phyloP scores from a whole-genome alignment of 2,888 invertebrate genomes.

The Leucophenga montana region DNA sequence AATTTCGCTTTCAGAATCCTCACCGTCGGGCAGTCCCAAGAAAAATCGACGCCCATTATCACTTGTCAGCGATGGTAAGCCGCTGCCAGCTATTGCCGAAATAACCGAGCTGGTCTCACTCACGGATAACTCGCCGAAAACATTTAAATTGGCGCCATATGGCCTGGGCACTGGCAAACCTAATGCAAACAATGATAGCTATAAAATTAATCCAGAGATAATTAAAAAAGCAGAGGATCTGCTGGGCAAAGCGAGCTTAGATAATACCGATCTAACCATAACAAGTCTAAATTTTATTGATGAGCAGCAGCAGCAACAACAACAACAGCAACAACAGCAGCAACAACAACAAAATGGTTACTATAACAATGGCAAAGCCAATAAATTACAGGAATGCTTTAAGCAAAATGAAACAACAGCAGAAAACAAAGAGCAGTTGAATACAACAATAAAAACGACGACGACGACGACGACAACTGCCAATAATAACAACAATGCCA shows the following conservation, averaged over 20 bases:
- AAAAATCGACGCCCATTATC: slow-evolving; percentile 78
- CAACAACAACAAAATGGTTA: slow-evolving; percentile 49
- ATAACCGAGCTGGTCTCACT: slow-evolving; percentile 81
- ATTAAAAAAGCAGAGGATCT: slow-evolving; percentile 73
- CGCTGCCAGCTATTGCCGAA: slow-evolving; percentile 80
- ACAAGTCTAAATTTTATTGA: slow-evolving; percentile 79
- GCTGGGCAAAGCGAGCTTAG: slow-evolving; percentile 72
- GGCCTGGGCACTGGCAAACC: slow-evolving; percentile 52
- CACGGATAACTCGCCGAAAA: slow-evolving; percentile 74
- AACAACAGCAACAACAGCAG: slow-evolving; percentile 40
- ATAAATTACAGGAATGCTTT: slow-evolving; percentile 58
- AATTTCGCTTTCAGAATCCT: slow-evolving; percentile 73
- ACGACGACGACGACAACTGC: slow-evolving; percentile 4
- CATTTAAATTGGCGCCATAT: slow-evolving; percentile 68
- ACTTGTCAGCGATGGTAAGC: slow-evolving; percentile 78
- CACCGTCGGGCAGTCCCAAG: slow-evolving; percentile 77
- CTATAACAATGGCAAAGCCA: slow-evolving; percentile 49
- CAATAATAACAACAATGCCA: slow-evolving; percentile 30
- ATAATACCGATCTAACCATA: slow-evolving; percentile 74
- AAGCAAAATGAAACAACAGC: slow-evolving; percentile 38
- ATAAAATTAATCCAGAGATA: slow-evolving; percentile 72
- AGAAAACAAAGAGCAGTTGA: slow-evolving; percentile 26
- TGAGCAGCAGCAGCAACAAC: slow-evolving; percentile 72
- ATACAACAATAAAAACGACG: slow-evolving; percentile 15
- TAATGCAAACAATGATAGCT: slow-evolving; percentile 58